Percentiles rank a stretch among this genome's conserved stretches.
phyloP scores from a whole-genome alignment of 2,888 invertebrate species.

The Xylota sylvarum region DNA sequence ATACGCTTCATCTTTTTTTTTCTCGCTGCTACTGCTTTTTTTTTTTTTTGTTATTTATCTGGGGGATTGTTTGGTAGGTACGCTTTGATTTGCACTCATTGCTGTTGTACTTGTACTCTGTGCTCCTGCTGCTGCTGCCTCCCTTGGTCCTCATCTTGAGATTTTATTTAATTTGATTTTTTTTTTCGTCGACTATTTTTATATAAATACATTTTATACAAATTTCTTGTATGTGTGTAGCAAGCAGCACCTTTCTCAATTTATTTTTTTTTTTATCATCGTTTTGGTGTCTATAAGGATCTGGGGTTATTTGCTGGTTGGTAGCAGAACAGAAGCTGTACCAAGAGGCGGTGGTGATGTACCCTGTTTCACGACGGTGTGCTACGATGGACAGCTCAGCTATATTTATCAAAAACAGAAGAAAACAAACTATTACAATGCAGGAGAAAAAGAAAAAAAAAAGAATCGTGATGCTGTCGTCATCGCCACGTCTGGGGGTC shows the following conservation, averaged over 20 bases:
- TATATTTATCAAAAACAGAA: neutral
- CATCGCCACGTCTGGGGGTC: constrained; percentile 40
- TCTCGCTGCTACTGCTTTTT: constrained; percentile 8
- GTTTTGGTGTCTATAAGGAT: constrained; percentile 12
- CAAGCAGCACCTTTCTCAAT: constrained; percentile 39
- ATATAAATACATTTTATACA: constrained; percentile 36
- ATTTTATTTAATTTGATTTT: constrained; percentile 42
- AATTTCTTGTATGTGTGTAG: constrained; percentile 30
- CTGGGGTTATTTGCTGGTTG: constrained; percentile 18
- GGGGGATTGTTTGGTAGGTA: constrained; percentile 63
- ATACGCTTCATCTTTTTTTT: constrained; percentile 21
- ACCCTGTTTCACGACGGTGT: neutral
- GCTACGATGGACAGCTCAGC: constrained; percentile 12
- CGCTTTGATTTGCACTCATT: constrained; percentile 69
- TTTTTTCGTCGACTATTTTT: constrained; percentile 49
- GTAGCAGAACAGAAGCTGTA: neutral
- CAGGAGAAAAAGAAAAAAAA: neutral
- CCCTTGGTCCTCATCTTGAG: constrained; percentile 7
- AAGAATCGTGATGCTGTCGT: constrained; percentile 15
- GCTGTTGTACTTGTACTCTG: constrained; percentile 25
- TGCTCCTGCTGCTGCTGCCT: constrained; percentile 10
- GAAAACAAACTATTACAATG: neutral
- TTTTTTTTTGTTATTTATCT: constrained; percentile 21
- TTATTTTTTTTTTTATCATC: constrained; percentile 22
- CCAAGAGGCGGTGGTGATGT: neutral